These are phyloP conservation scores for Trididemnum clinides DNA, from an alignment of 23 tunicate genomes.

Conservation along the genomic window DNA sequence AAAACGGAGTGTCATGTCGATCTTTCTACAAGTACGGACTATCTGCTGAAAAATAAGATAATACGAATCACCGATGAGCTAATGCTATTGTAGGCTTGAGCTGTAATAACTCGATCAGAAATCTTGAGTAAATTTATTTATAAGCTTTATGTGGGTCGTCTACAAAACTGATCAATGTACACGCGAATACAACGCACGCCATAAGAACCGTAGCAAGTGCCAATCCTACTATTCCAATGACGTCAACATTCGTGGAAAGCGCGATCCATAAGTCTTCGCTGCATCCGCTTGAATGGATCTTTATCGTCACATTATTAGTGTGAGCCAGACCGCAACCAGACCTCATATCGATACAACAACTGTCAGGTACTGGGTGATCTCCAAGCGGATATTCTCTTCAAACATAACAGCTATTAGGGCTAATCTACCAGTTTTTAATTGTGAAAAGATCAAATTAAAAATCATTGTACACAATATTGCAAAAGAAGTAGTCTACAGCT, in stretches of 20 bases:
- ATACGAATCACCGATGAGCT: too few species aligned
- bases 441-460: too few species aligned
- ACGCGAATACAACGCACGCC: conserved; percentile 4
- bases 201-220: conserved; percentile 9
- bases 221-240: not conserved
- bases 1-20: too few species aligned
- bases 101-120: too few species aligned
- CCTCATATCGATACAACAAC: conserved; percentile 30
- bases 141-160: conserved; percentile 3
- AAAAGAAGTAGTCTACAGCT: too few species aligned
- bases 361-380: conserved; percentile 41
- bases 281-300: conserved; percentile 27
- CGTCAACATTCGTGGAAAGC: not conserved
- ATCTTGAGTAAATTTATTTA: too few species aligned
- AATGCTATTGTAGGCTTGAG: too few species aligned
- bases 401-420: too few species aligned
- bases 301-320: not conserved
- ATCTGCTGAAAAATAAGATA: too few species aligned
- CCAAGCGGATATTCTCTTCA: conserved; percentile 18
- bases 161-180: not conserved
- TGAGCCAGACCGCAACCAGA: conserved; percentile 31
- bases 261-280: conserved; percentile 9
- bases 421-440: too few species aligned
- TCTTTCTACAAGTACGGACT: too few species aligned
- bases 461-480: too few species aligned